phyloP scores from a whole-genome alignment of 2,797 vertebrate genomes.

The Hoplostethus mediterraneus region DNA sequence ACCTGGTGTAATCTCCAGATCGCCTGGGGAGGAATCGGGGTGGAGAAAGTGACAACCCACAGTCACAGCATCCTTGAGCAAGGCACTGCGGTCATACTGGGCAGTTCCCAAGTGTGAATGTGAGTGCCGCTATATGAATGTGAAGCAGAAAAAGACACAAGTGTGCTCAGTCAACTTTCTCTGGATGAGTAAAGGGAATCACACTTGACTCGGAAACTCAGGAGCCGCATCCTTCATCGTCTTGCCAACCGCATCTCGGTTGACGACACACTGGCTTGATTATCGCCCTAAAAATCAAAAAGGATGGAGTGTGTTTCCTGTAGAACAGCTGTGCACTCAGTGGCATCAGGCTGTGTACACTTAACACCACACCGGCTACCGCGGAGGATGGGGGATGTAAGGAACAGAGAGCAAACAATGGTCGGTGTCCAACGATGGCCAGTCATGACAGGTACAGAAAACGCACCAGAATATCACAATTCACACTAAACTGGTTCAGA shows the following conservation, averaged over 20 bases:
- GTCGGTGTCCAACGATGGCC: neutral
- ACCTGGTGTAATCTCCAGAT: neutral
- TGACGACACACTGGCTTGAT: neutral
- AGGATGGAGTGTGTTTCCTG: too few species aligned
- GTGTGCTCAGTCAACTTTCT: too few species aligned
- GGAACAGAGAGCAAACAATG: neutral
- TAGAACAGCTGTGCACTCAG: too few species aligned
- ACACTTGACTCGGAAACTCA: too few species aligned
- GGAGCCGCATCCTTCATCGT: neutral
- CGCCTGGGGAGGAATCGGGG: too few species aligned
- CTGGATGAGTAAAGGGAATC: neutral
- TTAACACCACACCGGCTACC: neutral
- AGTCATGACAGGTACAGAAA: neutral
- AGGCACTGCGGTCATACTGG: too few species aligned
- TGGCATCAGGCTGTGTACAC: too few species aligned
- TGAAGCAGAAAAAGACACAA: too few species aligned
- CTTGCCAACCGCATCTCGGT: neutral
- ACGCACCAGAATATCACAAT: slow-evolving; percentile 56
- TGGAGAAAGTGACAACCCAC: too few species aligned
- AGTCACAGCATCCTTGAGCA: too few species aligned
- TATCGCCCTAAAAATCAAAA: neutral
- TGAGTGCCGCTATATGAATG: too few species aligned
- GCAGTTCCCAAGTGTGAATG: too few species aligned
- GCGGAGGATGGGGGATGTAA: neutral
- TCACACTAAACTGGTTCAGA: slow-evolving; percentile 46